Conservation (phyloP, 2,888 invertebrate species). For the Folsomia manolachei region DNA sequence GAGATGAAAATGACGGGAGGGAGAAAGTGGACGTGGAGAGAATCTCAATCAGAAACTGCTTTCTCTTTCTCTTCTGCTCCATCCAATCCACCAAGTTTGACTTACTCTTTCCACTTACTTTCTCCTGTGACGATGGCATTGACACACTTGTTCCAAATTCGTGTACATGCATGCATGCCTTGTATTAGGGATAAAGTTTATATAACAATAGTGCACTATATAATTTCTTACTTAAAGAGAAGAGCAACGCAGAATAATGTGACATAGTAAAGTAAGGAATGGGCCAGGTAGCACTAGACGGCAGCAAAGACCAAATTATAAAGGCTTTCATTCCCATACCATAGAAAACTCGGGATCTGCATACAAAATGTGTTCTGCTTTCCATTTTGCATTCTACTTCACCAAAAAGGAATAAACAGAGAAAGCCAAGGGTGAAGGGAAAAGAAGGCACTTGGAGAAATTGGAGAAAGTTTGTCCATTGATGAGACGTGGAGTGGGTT, state of each 20-base stretch:
- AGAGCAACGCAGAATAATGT: no score
- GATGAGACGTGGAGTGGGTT: not conserved
- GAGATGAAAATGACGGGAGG: not conserved
- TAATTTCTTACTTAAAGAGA: not conserved
- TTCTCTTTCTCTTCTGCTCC: not conserved
- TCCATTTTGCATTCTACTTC: no score
- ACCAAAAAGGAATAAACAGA: no score
- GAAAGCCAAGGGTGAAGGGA: no score
- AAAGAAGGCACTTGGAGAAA: not conserved
- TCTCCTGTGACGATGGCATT: no score
- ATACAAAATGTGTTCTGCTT: not conserved
- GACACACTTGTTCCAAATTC: not conserved
- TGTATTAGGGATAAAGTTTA: no score
- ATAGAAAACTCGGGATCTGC: not conserved
- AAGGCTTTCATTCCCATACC: not conserved
- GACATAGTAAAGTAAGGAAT: not conserved
- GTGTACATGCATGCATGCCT: no score
- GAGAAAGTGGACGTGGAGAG: not conserved
- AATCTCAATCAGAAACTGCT: not conserved
- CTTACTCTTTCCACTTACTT: no score
- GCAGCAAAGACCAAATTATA: no score
- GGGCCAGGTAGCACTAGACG: not conserved
- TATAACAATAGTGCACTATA: no score
- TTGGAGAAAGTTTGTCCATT: not conserved
- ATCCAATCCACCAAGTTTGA: no score